Evolutionary conservation across 2,888 invertebrate genomes (phyloP).

Genomic region (Girardia tigrina): DNA sequence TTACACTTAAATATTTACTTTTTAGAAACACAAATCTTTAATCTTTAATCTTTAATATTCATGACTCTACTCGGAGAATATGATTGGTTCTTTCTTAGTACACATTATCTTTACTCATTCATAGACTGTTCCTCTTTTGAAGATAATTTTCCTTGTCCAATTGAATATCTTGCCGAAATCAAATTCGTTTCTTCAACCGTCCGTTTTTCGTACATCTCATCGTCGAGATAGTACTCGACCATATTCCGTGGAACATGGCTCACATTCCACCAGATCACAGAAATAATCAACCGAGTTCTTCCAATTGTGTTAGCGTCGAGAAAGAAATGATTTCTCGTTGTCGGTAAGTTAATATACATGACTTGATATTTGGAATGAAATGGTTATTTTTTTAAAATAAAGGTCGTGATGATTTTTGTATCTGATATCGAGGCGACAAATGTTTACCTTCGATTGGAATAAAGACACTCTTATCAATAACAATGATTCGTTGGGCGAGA

Average conservation of each 20-base stretch:
- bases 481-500: slow-evolving; percentile 15
- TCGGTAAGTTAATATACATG: slow-evolving; percentile 9
- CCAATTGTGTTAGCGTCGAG: slow-evolving; percentile 8
- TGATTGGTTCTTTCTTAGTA: too few species aligned
- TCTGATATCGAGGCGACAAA: neutral
- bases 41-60: too few species aligned
- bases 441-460: neutral
- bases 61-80: too few species aligned
- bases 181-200: neutral
- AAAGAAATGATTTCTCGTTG: neutral
- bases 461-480: neutral
- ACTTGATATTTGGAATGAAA: neutral
- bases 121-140: too few species aligned
- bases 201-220: neutral
- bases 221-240: neutral
- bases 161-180: neutral
- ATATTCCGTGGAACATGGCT: neutral
- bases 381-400: neutral
- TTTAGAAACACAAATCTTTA: too few species aligned
- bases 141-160: too few species aligned
- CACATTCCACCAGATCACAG: neutral
- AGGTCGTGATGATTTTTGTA: neutral
- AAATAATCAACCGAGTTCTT: neutral
- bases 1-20: too few species aligned
- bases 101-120: too few species aligned